phyloP scores from a whole-genome alignment of 2,797 vertebrate genomes.

The Micromesistius poutassou region DNA sequence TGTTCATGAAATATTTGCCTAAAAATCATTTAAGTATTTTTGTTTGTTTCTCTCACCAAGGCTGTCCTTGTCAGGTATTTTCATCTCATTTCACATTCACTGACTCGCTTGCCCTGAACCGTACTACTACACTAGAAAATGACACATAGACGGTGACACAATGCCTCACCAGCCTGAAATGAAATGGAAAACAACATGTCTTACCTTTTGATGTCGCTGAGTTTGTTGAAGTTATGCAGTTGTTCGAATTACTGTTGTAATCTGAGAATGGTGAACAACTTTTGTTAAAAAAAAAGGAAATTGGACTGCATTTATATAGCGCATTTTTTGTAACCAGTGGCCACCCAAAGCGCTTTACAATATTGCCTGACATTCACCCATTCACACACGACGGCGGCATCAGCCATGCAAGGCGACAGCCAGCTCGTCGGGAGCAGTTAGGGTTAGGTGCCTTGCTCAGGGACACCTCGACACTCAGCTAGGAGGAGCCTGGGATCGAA shows the following conservation, averaged over 20 bases:
- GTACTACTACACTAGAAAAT: neutral
- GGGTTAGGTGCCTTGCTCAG: too few species aligned
- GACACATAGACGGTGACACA: neutral
- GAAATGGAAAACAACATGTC: neutral
- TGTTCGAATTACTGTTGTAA: neutral
- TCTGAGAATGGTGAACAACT: neutral
- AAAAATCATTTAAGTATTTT: neutral
- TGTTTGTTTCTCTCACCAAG: neutral
- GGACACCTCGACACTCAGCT: too few species aligned
- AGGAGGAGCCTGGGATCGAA: too few species aligned
- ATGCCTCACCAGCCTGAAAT: neutral
- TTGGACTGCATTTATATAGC: too few species aligned
- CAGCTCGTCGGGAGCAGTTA: too few species aligned
- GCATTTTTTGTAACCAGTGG: too few species aligned
- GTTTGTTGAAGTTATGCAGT: neutral
- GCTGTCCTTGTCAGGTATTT: neutral
- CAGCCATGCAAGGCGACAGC: too few species aligned
- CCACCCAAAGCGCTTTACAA: too few species aligned
- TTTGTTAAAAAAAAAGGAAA: too few species aligned
- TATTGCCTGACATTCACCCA: too few species aligned
- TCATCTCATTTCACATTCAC: neutral
- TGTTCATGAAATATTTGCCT: neutral
- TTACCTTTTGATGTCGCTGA: neutral
- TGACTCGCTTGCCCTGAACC: neutral
- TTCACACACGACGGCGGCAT: too few species aligned